Conservation (phyloP, 2,888 invertebrate genomes). For the Dryocosmus kuriphilus region DNA sequence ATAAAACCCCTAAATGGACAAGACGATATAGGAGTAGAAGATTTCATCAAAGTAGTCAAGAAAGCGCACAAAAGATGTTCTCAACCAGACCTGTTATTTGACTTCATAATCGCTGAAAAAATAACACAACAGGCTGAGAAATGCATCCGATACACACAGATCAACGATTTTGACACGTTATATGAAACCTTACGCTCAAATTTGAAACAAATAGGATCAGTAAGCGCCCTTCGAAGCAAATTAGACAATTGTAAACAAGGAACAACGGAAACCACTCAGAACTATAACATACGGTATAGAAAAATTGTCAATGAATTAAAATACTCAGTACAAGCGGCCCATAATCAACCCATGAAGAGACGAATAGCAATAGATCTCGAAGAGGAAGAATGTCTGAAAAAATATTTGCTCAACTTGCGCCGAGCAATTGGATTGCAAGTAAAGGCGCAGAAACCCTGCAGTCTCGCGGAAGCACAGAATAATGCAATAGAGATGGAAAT, state of each 20-base stretch:
- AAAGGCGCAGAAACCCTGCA: neutral
- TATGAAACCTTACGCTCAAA: slow-evolving; percentile 49
- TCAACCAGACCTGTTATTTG: neutral
- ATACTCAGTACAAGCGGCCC: too few species aligned
- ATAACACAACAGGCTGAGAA: neutral
- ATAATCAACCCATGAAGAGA: too few species aligned
- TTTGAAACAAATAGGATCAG: neutral
- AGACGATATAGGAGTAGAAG: neutral
- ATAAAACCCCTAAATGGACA: neutral
- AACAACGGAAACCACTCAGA: neutral
- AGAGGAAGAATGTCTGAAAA: too few species aligned
- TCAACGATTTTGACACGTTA: slow-evolving; percentile 56
- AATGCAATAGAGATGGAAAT: neutral
- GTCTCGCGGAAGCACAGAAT: neutral
- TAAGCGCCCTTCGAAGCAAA: neutral
- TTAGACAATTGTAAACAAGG: neutral
- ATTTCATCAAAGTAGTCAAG: slow-evolving; percentile 15
- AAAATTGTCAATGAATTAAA: too few species aligned
- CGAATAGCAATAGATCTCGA: too few species aligned
- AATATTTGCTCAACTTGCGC: too few species aligned
- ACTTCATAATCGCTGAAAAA: neutral
- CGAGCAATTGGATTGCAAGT: too few species aligned
- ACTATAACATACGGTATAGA: neutral
- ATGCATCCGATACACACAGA: neutral
- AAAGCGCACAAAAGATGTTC: neutral